A percentile compares a stretch with the other conserved stretches of the same genome.
These are phyloP conservation scores for Coilia nasus DNA, from an alignment of 2,797 vertebrate genomes.

Conservation along the genomic window DNA sequence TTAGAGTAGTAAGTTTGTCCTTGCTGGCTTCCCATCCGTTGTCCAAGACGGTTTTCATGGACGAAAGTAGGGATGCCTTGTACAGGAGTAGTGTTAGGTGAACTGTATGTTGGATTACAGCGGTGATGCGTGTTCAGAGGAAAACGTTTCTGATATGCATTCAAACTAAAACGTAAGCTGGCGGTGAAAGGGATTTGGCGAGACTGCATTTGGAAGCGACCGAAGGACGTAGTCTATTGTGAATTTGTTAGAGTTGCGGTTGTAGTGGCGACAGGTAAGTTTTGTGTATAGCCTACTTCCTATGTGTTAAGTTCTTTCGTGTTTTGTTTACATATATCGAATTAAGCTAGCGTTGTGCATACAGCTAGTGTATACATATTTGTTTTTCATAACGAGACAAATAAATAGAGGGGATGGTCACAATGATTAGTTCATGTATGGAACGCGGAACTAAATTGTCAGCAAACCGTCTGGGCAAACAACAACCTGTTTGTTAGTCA, in stretches of 20 bases:
- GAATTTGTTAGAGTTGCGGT: background rate
- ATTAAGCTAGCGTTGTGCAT: background rate
- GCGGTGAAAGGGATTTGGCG: background rate
- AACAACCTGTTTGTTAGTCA: background rate
- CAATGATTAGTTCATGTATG: background rate
- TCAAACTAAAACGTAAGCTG: background rate
- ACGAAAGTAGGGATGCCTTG: constrained; percentile 40
- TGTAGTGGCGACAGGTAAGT: constrained; percentile 3
- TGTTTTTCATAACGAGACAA: background rate
- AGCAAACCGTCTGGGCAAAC: background rate
- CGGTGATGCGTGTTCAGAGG: background rate
- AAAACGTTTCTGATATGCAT: background rate
- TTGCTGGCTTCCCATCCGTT: constrained; percentile 57
- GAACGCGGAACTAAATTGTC: background rate
- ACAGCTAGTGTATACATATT: background rate
- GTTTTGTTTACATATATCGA: background rate
- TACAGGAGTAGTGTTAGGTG: background rate
- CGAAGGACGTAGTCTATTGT: background rate
- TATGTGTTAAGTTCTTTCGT: background rate
- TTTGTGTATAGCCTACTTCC: too few relatives aligned
- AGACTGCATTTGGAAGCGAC: background rate
- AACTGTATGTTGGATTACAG: background rate
- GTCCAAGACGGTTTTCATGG: constrained; percentile 57
- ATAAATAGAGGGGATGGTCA: background rate
- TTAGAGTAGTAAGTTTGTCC: constrained; percentile 67